A percentile compares a stretch with the other conserved stretches of the same genome.
Evolutionary conservation across 2,888 invertebrate species (phyloP).

Genomic region (Ashinkailepas kermadecensis): DNA sequence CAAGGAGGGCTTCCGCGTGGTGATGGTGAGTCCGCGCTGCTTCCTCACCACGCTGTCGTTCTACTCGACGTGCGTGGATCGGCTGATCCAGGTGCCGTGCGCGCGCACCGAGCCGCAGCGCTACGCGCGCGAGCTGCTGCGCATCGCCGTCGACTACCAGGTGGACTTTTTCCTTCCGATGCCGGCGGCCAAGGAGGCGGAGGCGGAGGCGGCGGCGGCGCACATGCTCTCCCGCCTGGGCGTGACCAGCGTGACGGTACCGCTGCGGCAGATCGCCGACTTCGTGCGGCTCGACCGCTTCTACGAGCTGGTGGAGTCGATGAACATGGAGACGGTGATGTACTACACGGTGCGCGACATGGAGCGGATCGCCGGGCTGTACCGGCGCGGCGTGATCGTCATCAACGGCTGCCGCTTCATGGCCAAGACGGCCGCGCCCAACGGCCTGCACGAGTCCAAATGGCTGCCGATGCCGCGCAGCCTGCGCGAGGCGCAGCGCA

Average conservation of each 20-base stretch:
- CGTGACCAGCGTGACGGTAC: not conserved
- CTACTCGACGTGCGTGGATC: conserved; percentile 16
- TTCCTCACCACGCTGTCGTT: conserved; percentile 4
- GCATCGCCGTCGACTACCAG: conserved; percentile 17
- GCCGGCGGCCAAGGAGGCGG: conserved; percentile 17
- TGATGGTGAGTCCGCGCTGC: conserved; percentile 4
- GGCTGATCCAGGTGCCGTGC: conserved; percentile 13
- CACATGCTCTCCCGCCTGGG: not conserved
- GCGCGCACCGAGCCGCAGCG: not conserved
- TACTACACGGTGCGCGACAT: conserved; percentile 17
- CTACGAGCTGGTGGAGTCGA: conserved; percentile 21
- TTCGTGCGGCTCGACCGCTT: conserved; percentile 13
- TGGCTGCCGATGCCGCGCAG: conserved; percentile 23
- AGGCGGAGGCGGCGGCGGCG: conserved; percentile 11
- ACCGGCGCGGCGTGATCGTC: conserved; percentile 22
- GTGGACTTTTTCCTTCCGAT: conserved; percentile 22
- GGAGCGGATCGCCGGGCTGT: conserved; percentile 10
- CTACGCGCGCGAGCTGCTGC: conserved; percentile 17
- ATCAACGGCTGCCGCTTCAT: conserved; percentile 24
- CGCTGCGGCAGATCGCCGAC: not conserved
- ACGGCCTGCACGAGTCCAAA: conserved; percentile 22
- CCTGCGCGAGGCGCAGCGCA: not conserved
- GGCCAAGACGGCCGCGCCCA: conserved; percentile 19
- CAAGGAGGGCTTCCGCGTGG: conserved; percentile 20
- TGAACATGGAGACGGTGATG: conserved; percentile 24